Conservation (phyloP, 2,113 vertebrate genomes). For the Tetrao urogallus region DNA sequence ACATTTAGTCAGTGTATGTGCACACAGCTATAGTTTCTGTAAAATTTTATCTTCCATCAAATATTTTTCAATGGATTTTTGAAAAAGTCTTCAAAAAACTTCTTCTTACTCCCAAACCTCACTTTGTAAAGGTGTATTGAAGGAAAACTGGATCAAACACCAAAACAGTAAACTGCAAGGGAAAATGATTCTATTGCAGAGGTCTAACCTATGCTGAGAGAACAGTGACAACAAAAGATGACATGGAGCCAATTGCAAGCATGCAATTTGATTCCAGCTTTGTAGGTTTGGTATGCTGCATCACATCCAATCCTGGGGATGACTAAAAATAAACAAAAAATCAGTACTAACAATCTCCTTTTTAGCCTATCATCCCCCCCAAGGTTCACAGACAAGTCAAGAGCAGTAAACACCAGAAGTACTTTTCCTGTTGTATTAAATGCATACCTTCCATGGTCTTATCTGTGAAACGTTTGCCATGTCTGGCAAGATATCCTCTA, state of each 20-base stretch:
- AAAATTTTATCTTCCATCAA: neutral
- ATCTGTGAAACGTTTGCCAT: neutral
- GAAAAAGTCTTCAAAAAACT: neutral
- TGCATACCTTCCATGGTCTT: neutral
- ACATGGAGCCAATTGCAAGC: neutral
- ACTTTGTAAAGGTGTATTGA: neutral
- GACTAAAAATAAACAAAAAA: neutral
- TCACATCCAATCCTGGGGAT: neutral
- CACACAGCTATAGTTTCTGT: neutral
- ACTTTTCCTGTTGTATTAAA: neutral
- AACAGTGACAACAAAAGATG: neutral
- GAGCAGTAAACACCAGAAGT: neutral
- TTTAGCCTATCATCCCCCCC: neutral
- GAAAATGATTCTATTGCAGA: neutral
- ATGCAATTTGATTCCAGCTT: neutral
- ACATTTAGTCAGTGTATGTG: neutral
- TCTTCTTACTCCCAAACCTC: neutral
- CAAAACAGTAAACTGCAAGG: neutral
- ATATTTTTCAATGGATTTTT: neutral
- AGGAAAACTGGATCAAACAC: neutral
- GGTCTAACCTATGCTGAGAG: neutral
- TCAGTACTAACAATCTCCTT: neutral
- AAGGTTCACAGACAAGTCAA: neutral
- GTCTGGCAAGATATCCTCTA: neutral
- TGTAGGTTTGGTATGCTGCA: neutral